Base-by-base conservation (phyloP, 2,113 vertebrate genomes). In the Scalopus aquaticus region DNA sequence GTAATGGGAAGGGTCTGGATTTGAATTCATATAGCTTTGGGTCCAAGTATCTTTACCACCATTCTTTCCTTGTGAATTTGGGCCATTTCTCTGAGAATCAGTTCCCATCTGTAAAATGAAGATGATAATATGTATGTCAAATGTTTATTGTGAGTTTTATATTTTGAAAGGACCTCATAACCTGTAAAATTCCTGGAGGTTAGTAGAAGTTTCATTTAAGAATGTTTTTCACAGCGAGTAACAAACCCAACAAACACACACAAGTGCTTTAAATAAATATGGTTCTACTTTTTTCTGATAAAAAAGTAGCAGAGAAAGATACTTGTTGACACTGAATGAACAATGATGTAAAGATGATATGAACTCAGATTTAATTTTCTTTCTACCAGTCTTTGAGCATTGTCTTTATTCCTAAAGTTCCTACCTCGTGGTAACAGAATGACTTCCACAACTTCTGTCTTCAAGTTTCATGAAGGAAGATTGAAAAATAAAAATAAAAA, bases 391-490 rank as follows among this genome's bases (percentile, higher is more conserved):
- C 20, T 79, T 82, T 15, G 42, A 56, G 42, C 5, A 37, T 73
- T 79, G 17, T 30, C 19, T 74, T 90, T 86, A 26, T 37, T 76
- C 69, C n/a, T 84, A n/a, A 39, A 86, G 28, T 30, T 91, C 24
- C 35, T 93, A 69, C 37, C 16, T 74, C 46, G 54, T 78, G 26
- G 91, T 69, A 54, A 91, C 30, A 88, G 35, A 58, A 90, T 81
- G 51, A 64, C n/a, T 69, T 88, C 9, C 28, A 32, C 2, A 93
- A 22, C 35, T 62, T 90, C 30, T 72, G 26, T 69, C 16, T 84
- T 93, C n/a, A 76, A 49, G 12, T 95, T 87, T 39, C 37, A 95
- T 90, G 76, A 88, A 74, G 3, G 28, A 80, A 65, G 35, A 73
- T 3, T 9, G 2, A 82, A 12, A 20, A 39, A 80, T 26, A 44